Base-by-base conservation (phyloP, 1,140 invertebrate genomes). In the Neodiprion pinetum region DNA sequence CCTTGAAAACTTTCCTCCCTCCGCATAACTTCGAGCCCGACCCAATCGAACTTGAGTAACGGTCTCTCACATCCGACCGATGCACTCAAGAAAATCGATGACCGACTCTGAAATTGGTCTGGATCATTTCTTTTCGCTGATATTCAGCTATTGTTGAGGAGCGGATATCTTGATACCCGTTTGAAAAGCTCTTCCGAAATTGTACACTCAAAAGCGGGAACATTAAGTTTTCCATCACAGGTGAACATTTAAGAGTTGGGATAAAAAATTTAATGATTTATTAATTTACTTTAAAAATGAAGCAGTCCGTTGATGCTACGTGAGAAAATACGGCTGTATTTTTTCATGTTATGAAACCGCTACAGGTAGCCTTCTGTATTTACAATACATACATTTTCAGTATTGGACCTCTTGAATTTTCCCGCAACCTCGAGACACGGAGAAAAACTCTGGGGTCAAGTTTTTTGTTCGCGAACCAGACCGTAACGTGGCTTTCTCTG, bases 341-440 rank as follows among this genome's bases (percentile, higher is more conserved):
- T 40, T 40, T 40, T 40, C 28, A 5, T 40, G 2, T 3, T 40
- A 40, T 40, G 28, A 40, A 5, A 40, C 28, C 28, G 28, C 28
- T 40, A 0, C 28, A 40, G 28, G 28, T 87, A 87, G 87, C 87
- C 86, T 88, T 86, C 80, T 79, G 78, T 84, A 85, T 86, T 88
- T 85, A 86, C 87, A 88, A 87, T 40, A 40, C 5, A 40, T 40
- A 40, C 5, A 40, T 40, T 40, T 40, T 40, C 28, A 40, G 28
- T 3, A 40, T 40, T 40, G 28, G 5, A 61, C 9, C 53, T 61
- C 53, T 61, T 61, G 11, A 61, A 61, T 61, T 61, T 61, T 61
- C 53, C 53, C 53, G 53, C n/a, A 17, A 61, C 53, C 53, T 61
- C 53, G 53, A 61, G 53, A 61, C 53, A 4, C 4, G 4, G 53